Conservation (phyloP, 2,797 vertebrate species). For the Sebastes cheni region DNA sequence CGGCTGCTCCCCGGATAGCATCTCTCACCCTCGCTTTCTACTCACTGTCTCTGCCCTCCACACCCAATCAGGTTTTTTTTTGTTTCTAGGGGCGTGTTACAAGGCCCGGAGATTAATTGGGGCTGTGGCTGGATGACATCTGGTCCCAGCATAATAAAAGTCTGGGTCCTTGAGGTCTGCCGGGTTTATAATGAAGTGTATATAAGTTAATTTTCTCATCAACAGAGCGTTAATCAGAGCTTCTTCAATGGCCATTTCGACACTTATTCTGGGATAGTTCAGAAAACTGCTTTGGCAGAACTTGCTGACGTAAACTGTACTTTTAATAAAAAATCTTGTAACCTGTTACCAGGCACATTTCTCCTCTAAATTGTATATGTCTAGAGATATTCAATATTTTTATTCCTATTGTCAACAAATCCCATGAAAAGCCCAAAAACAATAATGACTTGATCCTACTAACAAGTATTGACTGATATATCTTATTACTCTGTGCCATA, state of each 20-base stretch:
- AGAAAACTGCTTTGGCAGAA: conserved; percentile 21
- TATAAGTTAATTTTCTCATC: conserved; percentile 92
- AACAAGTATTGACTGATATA: not conserved
- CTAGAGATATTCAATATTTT: not conserved
- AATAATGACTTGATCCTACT: not conserved
- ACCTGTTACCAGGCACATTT: not conserved
- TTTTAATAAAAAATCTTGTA: not conserved
- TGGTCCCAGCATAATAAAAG: conserved; percentile 82
- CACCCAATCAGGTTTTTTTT: conserved; percentile 72
- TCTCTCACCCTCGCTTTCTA: conserved; percentile 83
- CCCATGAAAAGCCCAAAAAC: not conserved
- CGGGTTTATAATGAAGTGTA: conserved; percentile 91
- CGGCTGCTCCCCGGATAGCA: conserved; percentile 85
- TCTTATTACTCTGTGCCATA: not conserved
- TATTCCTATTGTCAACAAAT: not conserved
- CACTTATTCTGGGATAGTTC: conserved; percentile 35
- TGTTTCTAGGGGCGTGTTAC: conserved; percentile 81
- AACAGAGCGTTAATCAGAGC: conserved; percentile 84
- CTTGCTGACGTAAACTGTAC: not conserved
- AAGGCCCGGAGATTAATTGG: conserved; percentile 88
- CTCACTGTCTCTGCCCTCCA: conserved; percentile 75
- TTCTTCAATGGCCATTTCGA: conserved; percentile 65
- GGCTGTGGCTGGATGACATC: conserved; percentile 87
- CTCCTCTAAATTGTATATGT: not conserved
- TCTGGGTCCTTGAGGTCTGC: conserved; percentile 76